A percentile compares a stretch with the other conserved stretches of the same genome.
phyloP scores from a whole-genome alignment of 2,888 invertebrate species.

The Habroteleia sp. region DNA sequence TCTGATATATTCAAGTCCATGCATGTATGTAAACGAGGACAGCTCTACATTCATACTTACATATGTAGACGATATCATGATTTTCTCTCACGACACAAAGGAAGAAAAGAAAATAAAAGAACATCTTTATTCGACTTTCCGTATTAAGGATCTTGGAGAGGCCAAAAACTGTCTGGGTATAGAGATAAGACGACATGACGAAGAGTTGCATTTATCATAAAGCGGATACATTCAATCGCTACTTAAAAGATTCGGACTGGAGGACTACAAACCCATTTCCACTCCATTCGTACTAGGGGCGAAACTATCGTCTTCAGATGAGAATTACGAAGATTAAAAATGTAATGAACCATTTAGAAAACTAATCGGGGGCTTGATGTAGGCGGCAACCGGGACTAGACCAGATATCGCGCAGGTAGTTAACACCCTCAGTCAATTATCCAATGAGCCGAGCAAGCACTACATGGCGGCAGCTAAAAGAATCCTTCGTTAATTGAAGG shows the following conservation, averaged over 20 bases:
- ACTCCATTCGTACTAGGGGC: background rate
- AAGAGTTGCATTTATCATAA: background rate
- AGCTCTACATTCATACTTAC: no score
- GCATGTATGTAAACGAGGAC: background rate
- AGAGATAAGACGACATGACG: background rate
- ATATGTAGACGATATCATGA: background rate
- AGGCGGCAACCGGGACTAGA: constrained; percentile 5
- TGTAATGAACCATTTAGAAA: constrained; percentile 4
- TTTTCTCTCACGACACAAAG: background rate
- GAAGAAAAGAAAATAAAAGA: background rate
- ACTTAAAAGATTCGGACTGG: background rate
- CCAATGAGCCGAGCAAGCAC: background rate
- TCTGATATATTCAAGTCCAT: background rate
- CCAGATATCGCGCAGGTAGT: constrained; percentile 11
- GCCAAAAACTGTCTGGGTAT: constrained; percentile 8
- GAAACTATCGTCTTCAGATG: background rate
- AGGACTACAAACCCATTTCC: background rate
- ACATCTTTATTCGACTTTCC: background rate
- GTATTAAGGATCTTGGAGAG: constrained; percentile 3
- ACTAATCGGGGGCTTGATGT: constrained; percentile 13
- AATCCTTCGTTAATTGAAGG: no score
- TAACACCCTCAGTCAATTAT: constrained; percentile 9
- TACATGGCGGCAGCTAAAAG: no score
- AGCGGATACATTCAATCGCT: background rate
- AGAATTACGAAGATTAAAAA: background rate